Evolutionary conservation across 2,888 invertebrate genomes (phyloP).

Genomic region (Tetranychus piercei): DNA sequence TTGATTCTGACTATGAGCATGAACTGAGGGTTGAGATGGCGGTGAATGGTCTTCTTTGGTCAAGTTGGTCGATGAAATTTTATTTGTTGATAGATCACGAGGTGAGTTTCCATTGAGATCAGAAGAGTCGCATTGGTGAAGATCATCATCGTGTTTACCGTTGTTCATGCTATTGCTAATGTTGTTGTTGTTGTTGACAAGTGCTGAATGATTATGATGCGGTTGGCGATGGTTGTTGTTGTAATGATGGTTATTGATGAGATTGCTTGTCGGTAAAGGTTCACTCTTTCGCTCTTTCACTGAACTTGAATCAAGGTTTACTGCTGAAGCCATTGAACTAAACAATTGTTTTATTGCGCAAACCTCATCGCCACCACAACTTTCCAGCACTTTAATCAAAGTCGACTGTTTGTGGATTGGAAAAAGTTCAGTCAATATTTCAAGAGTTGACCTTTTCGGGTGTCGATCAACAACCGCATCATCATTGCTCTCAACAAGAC

Average conservation of each 20-base stretch:
- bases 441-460: neutral
- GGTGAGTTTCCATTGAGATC: neutral
- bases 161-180: neutral
- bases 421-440: constrained; percentile 10
- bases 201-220: neutral
- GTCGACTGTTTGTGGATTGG: constrained; percentile 2
- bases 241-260: neutral
- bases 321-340: neutral
- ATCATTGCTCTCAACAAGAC: neutral
- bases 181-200: neutral
- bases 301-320: neutral
- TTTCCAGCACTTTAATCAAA: neutral
- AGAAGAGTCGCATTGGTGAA: neutral
- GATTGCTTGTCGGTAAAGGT: neutral
- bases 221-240: neutral
- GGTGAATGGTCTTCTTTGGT: neutral
- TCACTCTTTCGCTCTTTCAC: too few species aligned
- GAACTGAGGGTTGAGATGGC: neutral
- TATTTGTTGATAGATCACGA: neutral
- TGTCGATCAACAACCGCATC: neutral
- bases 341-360: constrained; percentile 6
- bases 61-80: neutral
- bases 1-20: neutral
- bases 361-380: constrained; percentile 8
- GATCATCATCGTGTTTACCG: neutral